phyloP scores from a whole-genome alignment of 2,113 vertebrate species.

The Natator depressus region DNA sequence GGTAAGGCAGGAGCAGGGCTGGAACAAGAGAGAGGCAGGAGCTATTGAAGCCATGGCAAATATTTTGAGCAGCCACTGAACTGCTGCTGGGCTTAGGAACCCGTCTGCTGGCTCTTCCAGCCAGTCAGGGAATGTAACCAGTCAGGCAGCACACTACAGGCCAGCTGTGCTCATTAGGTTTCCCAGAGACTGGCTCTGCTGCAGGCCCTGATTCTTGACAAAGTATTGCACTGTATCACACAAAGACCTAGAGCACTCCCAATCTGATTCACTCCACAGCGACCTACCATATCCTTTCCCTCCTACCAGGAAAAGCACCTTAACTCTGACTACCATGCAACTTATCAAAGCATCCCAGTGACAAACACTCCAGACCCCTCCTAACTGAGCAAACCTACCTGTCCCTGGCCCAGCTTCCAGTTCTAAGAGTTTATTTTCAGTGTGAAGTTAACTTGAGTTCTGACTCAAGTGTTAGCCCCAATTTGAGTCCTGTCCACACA shows the following conservation, averaged over 20 bases:
- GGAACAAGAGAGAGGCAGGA: neutral
- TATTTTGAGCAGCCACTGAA: too few species aligned
- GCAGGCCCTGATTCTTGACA: too few species aligned
- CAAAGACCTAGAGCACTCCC: neutral
- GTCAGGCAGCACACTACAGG: too few species aligned
- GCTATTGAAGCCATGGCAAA: neutral
- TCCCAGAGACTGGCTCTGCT: too few species aligned
- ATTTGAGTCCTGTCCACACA: neutral
- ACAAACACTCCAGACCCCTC: neutral
- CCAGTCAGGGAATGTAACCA: too few species aligned
- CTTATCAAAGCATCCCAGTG: accelerated
- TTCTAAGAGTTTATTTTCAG: neutral
- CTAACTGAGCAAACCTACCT: accelerated
- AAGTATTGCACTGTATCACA: neutral
- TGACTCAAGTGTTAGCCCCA: accelerated
- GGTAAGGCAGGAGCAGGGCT: neutral
- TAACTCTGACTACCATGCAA: accelerated
- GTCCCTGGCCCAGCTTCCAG: neutral
- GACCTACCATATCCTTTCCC: accelerated
- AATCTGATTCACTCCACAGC: neutral
- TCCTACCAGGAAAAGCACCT: neutral
- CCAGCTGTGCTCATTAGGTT: too few species aligned
- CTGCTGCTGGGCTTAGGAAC: too few species aligned
- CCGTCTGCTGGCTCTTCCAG: too few species aligned
- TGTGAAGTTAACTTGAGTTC: neutral